Evolutionary conservation across 92 coral and sea anemone genomes (phyloP), one percentile per base, ranked within the genome.

Genomic region (Phenganax subtilis): DNA sequence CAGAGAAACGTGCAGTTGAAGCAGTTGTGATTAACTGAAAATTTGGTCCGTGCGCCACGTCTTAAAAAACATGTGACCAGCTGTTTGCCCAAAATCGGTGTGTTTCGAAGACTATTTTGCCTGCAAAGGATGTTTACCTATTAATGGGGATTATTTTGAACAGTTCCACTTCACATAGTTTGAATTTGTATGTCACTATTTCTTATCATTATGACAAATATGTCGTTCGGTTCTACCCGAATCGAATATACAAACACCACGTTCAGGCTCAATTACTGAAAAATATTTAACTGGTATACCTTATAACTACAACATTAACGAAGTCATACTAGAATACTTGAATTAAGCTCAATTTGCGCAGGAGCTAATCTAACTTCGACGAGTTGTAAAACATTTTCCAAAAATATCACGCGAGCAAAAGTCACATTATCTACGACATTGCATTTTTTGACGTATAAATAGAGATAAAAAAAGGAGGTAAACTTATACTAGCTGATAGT

Each of bases 71-170:
- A 37, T 68, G 73, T 28, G 14, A 5, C n/a, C 73, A 68, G 52
- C 10, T 68, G 73, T 29, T 51, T 20, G 73, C 73, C 10, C 6
- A 37, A 68, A 17, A 37, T 37, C 47, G 53, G 25, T 61, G 67
- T 61, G 67, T 28, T 28, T 37, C 53, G 54, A 68, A 68, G 47
- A 1, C 47, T 68, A 52, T 68, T 68, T 68, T 30, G 47, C 53
- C 54, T 52, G 54, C 16, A 68, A 68, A 68, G 73, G 73, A 68
- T 68, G 73, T 68, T 68, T 68, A 68, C 73, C 54, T 68, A 68
- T 66, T 37, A 37, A 64, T 29, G 0, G 16, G 16, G 16, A 37
- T 29, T 30, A 28, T 68, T 30, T 68, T 30, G 12, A 53, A 37
- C 73, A 30, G 73, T 51, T n/a, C 73, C 14, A 30, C 29, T 9